Percentiles rank a stretch among this genome's conserved stretches.
Conservation (phyloP, 2,888 invertebrate genomes). For the Empis stercorea region DNA sequence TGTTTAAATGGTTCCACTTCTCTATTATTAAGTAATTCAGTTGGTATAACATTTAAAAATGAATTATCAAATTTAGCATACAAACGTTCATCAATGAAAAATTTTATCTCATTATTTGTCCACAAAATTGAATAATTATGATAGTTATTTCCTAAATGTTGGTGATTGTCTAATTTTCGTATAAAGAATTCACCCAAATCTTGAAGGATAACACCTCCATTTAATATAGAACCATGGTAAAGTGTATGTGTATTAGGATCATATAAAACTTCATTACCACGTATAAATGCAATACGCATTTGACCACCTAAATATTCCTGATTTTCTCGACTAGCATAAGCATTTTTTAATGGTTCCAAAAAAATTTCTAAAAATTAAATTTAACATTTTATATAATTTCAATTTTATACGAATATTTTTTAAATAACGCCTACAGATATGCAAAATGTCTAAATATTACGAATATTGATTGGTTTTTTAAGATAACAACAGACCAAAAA, state of each 20-base stretch:
- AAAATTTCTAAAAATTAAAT: conserved; percentile 41
- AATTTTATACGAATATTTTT: no score
- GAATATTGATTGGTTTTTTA: no score
- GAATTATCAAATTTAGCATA: conserved; percentile 32
- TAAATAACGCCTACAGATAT: no score
- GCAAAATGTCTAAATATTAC: no score
- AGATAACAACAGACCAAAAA: no score
- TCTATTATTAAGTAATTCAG: no score
- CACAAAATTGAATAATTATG: conserved; percentile 59
- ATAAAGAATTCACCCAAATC: no score
- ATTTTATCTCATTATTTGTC: conserved; percentile 32
- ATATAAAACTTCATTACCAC: conserved; percentile 42
- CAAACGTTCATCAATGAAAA: conserved; percentile 41
- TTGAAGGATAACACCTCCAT: conserved; percentile 22
- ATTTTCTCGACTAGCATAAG: conserved; percentile 39
- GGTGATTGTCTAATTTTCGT: no score
- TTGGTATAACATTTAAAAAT: no score
- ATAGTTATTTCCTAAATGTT: conserved; percentile 43
- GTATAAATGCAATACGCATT: conserved; percentile 55
- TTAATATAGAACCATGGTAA: conserved; percentile 22
- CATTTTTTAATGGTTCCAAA: conserved; percentile 46
- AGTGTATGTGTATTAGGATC: conserved; percentile 17
- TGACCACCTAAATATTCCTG: conserved; percentile 47
- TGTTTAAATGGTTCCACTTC: no score
- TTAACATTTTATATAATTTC: no score